phyloP scores from a whole-genome alignment of 64 coral and sea anemone genomes.

The Porites lutea region DNA sequence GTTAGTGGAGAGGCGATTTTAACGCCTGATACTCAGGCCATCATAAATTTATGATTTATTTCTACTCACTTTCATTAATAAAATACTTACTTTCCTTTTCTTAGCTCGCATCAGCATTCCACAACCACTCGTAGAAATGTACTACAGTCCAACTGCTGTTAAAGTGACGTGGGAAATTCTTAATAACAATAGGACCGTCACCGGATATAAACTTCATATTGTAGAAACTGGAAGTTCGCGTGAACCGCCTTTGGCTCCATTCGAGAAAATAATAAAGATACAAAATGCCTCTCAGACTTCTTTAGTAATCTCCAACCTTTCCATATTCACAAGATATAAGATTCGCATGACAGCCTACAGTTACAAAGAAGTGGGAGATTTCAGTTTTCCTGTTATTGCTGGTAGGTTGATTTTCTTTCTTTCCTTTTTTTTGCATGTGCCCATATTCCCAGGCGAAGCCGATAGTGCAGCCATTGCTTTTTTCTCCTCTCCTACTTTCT shows the following conservation, averaged over 20 bases:
- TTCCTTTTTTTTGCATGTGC: too few species aligned
- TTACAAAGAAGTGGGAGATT: not conserved
- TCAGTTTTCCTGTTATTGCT: constrained; percentile 1
- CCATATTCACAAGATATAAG: not conserved
- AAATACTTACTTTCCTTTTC: too few species aligned
- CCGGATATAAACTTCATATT: not conserved
- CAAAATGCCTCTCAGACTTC: not conserved
- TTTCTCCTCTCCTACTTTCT: too few species aligned
- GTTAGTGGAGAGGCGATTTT: too few species aligned
- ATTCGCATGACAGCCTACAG: not conserved
- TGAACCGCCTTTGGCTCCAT: not conserved
- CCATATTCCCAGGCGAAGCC: too few species aligned
- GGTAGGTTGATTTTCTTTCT: too few species aligned
- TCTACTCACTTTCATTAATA: too few species aligned
- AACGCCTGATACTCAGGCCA: too few species aligned
- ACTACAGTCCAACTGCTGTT: not conserved
- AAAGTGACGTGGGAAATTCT: constrained; percentile 6
- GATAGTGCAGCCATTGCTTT: too few species aligned
- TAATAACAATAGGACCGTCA: not conserved
- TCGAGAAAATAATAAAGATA: not conserved
- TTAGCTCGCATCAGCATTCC: not conserved
- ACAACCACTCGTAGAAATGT: not conserved
- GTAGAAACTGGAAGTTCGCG: not conserved
- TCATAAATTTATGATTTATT: too few species aligned
- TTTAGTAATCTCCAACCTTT: not conserved